Base-by-base conservation (phyloP, 2,113 vertebrate genomes). In the Proteles cristata region DNA sequence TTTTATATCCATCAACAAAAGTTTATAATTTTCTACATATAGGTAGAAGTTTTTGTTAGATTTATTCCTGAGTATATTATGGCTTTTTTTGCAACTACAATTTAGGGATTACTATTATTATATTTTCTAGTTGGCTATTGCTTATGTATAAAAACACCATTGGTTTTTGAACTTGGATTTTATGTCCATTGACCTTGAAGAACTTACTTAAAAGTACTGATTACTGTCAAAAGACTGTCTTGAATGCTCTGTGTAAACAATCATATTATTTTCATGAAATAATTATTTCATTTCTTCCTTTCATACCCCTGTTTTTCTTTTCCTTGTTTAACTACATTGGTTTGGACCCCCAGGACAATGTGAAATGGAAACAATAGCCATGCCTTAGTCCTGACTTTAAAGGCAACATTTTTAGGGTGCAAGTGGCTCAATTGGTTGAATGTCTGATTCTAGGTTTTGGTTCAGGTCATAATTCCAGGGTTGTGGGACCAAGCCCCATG, bases 381-480 rank as follows among this genome's bases (percentile, higher is more conserved):
- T 85, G 6, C 76, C 77, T 96, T 76, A 3, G 96, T 96, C 61
- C 31, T 91, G 55, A 73, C 25, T 94, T 94, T 88, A 76, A 90
- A 92, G 10, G 39, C 2, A 88, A 23, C 21, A 58, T 58, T 58
- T 9, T 61, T 21, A 61, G 58, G 58, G 21, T 21, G 58, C 21
- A 7, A 7, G 21, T 61, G 58, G 58, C 21, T 61, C 58, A 61
- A 8, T 61, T 21, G 5, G 58, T 61, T 61, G 58, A 23, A 7
- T 61, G 53, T 17, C 53, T 55, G 58, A 23, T 21, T 61, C 58
- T 61, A 23, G 58, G 58, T 61, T 61, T 61, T 23, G 58, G 21
- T 21, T 61, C 21, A 61, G 58, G 21, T 61, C 58, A 61, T 23
- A 21, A 61, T 23, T 61, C 58, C 58, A 61, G 21, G 58, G 58